These are phyloP conservation scores for Eumacrocentrus americanus DNA, from an alignment of 2,888 invertebrate genomes.

Conservation along the genomic window DNA sequence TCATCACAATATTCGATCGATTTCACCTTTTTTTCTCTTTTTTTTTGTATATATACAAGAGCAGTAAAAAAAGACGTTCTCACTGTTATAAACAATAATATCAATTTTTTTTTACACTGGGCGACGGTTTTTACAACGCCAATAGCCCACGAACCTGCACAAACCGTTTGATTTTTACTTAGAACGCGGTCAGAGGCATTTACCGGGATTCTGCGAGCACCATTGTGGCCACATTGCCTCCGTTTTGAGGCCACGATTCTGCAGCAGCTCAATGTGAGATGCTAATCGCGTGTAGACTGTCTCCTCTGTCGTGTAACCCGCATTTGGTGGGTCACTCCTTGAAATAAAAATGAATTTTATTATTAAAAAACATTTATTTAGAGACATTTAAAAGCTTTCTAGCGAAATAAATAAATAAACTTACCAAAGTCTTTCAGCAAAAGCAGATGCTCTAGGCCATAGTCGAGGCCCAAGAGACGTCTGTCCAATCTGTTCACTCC, in stretches of 20 bases:
- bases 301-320: constrained; percentile 63
- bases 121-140: not conserved
- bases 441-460: constrained; percentile 83
- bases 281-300: constrained; percentile 74
- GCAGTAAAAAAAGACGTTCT: not conserved
- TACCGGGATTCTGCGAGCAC: constrained; percentile 78
- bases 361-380: not conserved
- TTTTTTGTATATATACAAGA: not conserved
- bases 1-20: not conserved
- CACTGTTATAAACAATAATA: too few relatives aligned
- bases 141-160: not conserved
- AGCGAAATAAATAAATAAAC: constrained; percentile 26
- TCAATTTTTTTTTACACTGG: too few relatives aligned
- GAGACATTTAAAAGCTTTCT: too few relatives aligned
- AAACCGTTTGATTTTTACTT: constrained; percentile 3
- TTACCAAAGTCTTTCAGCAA: constrained; percentile 80
- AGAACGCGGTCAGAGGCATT: constrained; percentile 66
- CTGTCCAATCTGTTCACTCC: constrained; percentile 83
- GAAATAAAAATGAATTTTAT: constrained; percentile 4
- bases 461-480: constrained; percentile 77
- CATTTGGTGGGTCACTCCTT: constrained; percentile 66
- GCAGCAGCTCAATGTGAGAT: constrained; percentile 70
- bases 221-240: constrained; percentile 79
- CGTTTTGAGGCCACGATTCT: constrained; percentile 69
- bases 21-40: not conserved